phyloP scores from a whole-genome alignment of 1,140 invertebrate genomes.

The Tetramorium parvispinum region DNA sequence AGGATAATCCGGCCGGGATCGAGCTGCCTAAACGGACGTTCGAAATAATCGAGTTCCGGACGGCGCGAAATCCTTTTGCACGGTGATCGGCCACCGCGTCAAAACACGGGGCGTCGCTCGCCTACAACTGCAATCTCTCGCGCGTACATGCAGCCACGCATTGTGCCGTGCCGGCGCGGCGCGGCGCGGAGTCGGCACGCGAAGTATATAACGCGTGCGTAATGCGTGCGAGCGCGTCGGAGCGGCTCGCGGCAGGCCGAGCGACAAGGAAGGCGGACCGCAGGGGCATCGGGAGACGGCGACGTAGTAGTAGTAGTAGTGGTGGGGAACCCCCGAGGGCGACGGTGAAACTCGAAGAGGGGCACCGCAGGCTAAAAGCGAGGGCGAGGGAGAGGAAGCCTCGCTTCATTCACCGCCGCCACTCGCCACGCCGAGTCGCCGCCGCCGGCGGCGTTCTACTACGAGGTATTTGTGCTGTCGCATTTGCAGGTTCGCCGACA shows the following conservation, averaged over 20 bases:
- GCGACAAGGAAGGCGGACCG: slow-evolving; percentile 40
- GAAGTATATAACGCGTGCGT: not conserved
- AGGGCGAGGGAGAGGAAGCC: slow-evolving; percentile 41
- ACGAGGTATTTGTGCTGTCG: slow-evolving; percentile 69
- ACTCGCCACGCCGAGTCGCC: slow-evolving; percentile 6
- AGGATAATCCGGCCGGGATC: slow-evolving; percentile 17
- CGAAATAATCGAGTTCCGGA: slow-evolving; percentile 13
- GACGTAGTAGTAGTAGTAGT: not conserved
- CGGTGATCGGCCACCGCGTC: slow-evolving; percentile 4
- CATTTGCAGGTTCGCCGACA: slow-evolving; percentile 67
- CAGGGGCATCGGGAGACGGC: not conserved
- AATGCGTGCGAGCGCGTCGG: not conserved
- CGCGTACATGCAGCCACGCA: not conserved
- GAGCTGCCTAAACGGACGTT: not conserved
- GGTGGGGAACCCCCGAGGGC: not conserved
- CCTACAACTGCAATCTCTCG: not conserved
- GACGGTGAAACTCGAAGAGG: not conserved
- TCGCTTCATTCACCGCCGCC: slow-evolving; percentile 68
- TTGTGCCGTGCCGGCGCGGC: not conserved
- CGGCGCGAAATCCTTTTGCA: slow-evolving; percentile 22
- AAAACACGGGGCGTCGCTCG: slow-evolving; percentile 5
- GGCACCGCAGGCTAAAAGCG: not conserved
- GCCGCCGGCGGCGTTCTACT: slow-evolving; percentile 61
- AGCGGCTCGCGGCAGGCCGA: slow-evolving; percentile 41
- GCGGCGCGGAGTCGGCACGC: slow-evolving; percentile 9